Evolutionary conservation across 2,888 invertebrate genomes (phyloP).

Genomic region (Syrphus vitripennis): DNA sequence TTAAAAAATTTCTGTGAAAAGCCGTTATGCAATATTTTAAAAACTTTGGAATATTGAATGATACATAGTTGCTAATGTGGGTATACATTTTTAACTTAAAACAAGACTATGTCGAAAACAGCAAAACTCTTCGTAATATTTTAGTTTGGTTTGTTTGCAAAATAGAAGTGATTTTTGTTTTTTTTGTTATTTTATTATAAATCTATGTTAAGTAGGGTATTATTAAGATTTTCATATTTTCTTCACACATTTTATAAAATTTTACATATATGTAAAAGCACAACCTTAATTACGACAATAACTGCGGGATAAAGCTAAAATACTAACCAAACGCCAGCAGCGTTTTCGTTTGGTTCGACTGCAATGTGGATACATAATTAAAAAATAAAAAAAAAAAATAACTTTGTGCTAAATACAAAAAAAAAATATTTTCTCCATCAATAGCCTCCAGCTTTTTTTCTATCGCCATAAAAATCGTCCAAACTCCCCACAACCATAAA

Average conservation of each 20-base stretch:
- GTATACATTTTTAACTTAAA: too few relatives aligned
- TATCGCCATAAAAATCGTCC: slow-evolving; percentile 29
- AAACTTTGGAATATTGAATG: too few relatives aligned
- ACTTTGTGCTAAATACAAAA: background rate
- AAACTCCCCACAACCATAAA: background rate
- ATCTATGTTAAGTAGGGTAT: too few relatives aligned
- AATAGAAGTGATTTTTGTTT: too few relatives aligned
- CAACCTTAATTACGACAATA: background rate
- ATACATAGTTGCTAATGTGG: too few relatives aligned
- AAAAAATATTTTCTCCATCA: background rate
- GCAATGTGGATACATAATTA: background rate
- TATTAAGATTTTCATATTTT: too few relatives aligned
- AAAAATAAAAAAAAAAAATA: background rate
- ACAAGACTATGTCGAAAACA: too few relatives aligned
- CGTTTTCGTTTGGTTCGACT: background rate
- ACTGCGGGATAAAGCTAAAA: background rate
- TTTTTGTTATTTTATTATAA: too few relatives aligned
- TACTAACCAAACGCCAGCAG: background rate
- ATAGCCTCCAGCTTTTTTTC: slow-evolving; percentile 7
- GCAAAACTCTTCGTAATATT: too few relatives aligned
- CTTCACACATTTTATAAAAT: background rate
- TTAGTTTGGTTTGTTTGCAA: too few relatives aligned
- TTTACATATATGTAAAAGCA: background rate
- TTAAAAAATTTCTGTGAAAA: too few relatives aligned
- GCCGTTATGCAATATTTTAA: too few relatives aligned